phyloP scores from a whole-genome alignment of 2,888 invertebrate species.

The Conus canariensis region DNA sequence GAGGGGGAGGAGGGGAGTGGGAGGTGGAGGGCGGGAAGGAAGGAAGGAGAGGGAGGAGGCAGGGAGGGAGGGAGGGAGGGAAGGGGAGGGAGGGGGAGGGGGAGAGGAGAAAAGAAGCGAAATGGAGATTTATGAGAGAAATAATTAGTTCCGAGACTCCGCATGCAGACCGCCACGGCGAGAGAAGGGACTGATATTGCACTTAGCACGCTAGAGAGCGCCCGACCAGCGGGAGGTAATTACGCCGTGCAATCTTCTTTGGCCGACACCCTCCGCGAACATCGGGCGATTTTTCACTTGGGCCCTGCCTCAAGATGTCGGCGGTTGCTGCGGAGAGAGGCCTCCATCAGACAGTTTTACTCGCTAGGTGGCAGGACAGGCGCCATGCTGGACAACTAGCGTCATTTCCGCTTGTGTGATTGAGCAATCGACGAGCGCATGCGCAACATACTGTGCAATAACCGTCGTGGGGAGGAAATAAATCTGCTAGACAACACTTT shows the following conservation, averaged over 20 bases:
- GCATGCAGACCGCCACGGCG: slow-evolving; percentile 42
- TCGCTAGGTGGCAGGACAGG: slow-evolving; percentile 39
- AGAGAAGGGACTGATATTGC: slow-evolving; percentile 46
- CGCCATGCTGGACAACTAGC: slow-evolving; percentile 39
- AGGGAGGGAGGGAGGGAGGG: background rate
- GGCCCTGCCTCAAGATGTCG: slow-evolving; percentile 35
- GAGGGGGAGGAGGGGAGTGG: background rate
- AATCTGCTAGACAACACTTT: slow-evolving; percentile 19
- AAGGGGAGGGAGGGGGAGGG: background rate
- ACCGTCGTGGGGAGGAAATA: slow-evolving; percentile 31
- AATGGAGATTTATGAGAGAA: slow-evolving; percentile 54
- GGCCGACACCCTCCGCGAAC: slow-evolving; percentile 37
- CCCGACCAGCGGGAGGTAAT: slow-evolving; percentile 46
- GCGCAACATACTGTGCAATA: slow-evolving; percentile 35
- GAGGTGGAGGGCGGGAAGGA: background rate
- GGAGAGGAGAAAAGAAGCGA: slow-evolving; percentile 30
- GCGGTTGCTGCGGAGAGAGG: slow-evolving; percentile 20
- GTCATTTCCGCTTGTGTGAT: slow-evolving; percentile 42
- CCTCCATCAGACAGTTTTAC: slow-evolving; percentile 35
- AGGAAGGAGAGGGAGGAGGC: background rate
- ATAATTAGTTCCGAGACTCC: slow-evolving; percentile 52
- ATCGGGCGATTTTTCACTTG: slow-evolving; percentile 36
- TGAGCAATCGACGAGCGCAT: slow-evolving; percentile 37
- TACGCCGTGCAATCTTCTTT: slow-evolving; percentile 41
- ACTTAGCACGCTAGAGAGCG: slow-evolving; percentile 47